Evolutionary conservation across 2,113 vertebrate species (phyloP).

Genomic region (Vidua macroura): DNA sequence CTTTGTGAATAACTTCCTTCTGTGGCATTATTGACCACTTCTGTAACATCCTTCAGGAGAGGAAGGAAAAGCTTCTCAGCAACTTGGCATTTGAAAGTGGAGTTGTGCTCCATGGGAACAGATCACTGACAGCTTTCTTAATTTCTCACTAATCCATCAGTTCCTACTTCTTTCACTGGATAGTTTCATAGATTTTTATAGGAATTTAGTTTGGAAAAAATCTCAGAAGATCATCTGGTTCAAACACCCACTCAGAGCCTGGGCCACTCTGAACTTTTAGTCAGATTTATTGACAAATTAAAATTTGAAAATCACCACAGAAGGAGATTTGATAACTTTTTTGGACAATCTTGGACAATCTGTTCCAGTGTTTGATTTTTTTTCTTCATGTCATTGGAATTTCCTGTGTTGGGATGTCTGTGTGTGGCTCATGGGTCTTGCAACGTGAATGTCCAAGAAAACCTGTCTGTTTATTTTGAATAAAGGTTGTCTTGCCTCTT

Average conservation of each 20-base stretch:
- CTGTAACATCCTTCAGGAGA: background rate
- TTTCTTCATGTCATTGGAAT: background rate
- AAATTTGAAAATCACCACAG: background rate
- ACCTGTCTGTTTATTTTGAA: background rate
- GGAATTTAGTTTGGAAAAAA: background rate
- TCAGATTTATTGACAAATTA: background rate
- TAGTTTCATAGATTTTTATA: background rate
- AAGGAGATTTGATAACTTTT: background rate
- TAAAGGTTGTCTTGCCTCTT: background rate
- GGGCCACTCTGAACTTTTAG: background rate
- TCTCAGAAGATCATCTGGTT: background rate
- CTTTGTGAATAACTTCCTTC: background rate
- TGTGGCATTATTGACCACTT: background rate
- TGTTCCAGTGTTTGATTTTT: background rate
- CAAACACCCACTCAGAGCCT: background rate
- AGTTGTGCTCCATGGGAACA: fast-evolving
- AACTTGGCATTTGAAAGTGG: background rate
- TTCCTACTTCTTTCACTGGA: background rate
- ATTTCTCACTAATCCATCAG: background rate
- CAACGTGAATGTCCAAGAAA: background rate
- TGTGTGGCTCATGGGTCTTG: background rate
- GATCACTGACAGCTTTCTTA: background rate
- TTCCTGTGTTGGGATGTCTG: background rate
- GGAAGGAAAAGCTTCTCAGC: background rate
- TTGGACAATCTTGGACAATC: background rate